These are phyloP conservation scores for Autographa pulchrina DNA, from an alignment of 2,888 invertebrate genomes.

Conservation along the genomic window DNA sequence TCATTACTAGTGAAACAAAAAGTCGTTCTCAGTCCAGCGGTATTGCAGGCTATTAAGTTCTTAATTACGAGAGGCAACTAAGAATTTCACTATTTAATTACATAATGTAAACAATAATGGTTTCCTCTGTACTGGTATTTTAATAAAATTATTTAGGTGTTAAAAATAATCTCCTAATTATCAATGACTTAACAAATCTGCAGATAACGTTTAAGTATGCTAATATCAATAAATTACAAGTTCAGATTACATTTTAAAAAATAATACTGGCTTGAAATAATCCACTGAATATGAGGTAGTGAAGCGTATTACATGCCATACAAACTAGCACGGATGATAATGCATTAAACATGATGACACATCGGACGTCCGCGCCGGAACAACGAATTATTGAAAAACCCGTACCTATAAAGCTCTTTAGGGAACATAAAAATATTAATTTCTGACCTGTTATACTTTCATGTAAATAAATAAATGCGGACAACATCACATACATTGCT, in stretches of 20 bases:
- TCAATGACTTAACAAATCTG: neutral
- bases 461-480: no score
- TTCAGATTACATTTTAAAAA: neutral
- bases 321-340: conserved; percentile 41
- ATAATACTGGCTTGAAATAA: conserved; percentile 4
- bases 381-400: conserved; percentile 31
- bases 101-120: neutral
- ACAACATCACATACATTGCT: no score
- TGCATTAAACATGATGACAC: conserved; percentile 39
- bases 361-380: conserved; percentile 52
- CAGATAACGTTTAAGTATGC: neutral
- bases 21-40: neutral
- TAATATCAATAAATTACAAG: neutral
- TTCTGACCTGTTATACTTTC: neutral
- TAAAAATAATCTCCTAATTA: neutral
- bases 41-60: neutral
- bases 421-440: conserved; percentile 31
- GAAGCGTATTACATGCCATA: conserved; percentile 31
- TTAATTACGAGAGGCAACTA: neutral
- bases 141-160: neutral
- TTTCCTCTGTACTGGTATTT: neutral
- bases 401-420: conserved; percentile 16
- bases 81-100: neutral
- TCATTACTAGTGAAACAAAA: conserved; percentile 1
- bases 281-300: conserved; percentile 14